Evolutionary conservation across 2,888 invertebrate genomes (phyloP).

Genomic region (Andrena trimmerana): DNA sequence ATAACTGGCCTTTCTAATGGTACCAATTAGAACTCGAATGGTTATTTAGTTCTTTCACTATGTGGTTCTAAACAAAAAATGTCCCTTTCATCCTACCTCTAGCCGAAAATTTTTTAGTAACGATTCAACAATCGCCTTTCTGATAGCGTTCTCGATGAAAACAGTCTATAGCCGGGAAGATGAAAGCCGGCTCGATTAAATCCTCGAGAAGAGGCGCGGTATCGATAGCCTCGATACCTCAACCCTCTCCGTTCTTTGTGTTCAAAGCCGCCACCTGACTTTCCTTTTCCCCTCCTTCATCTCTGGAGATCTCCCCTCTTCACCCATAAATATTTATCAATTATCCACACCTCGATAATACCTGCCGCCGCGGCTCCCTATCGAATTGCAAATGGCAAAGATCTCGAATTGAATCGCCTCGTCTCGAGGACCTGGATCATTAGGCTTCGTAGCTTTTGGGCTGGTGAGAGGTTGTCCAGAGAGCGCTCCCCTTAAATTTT

Average conservation of each 20-base stretch:
- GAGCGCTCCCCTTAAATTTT: background rate
- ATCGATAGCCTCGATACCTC: conserved; percentile 59
- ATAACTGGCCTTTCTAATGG: no score
- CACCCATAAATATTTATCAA: conserved; percentile 61
- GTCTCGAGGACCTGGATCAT: background rate
- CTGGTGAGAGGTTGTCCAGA: background rate
- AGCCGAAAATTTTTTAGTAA: conserved; percentile 5
- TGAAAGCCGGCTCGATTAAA: conserved; percentile 68
- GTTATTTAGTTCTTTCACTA: no score
- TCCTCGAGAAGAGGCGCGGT: conserved; percentile 57
- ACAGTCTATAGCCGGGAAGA: conserved; percentile 32
- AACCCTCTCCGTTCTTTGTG: conserved; percentile 49
- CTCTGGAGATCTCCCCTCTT: conserved; percentile 41
- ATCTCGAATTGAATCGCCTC: background rate
- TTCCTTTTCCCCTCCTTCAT: conserved; percentile 51
- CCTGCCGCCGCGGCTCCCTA: background rate
- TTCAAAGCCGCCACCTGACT: conserved; percentile 49
- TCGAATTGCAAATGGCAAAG: conserved; percentile 43
- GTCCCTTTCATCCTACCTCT: no score
- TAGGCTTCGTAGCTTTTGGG: background rate
- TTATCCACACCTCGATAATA: conserved; percentile 45
- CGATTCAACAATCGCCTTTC: conserved; percentile 31
- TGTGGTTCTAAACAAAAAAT: no score
- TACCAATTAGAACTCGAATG: no score
- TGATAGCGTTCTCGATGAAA: conserved; percentile 23